Percentiles rank a stretch among this genome's conserved stretches.
These are phyloP conservation scores for Panagrolaimus sp. DNA, from an alignment of 1,140 invertebrate genomes.

Conservation along the genomic window DNA sequence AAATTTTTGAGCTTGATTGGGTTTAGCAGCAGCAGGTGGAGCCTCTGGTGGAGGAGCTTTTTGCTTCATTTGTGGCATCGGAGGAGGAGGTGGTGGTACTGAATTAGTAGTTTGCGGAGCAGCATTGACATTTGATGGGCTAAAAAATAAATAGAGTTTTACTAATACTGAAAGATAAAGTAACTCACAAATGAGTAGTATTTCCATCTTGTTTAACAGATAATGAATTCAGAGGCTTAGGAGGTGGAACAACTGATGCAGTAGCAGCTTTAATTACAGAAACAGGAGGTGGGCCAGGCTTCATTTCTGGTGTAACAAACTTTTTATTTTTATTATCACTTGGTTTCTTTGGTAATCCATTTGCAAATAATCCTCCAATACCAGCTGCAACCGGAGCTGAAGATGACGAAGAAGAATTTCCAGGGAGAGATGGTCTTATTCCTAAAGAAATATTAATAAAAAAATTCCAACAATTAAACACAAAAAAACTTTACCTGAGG, in stretches of 20 bases:
- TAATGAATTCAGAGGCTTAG: background rate
- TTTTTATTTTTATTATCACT: constrained; percentile 10
- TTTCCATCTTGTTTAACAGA: constrained; percentile 3
- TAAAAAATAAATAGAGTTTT: background rate
- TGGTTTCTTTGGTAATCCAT: constrained; percentile 4
- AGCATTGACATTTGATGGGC: background rate
- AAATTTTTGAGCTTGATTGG: background rate
- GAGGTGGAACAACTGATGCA: background rate
- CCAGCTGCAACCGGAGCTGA: background rate
- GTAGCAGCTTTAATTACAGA: background rate
- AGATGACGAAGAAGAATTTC: background rate
- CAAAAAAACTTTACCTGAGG: background rate
- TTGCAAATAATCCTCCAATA: constrained; percentile 5
- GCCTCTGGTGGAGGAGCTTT: background rate
- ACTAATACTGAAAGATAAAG: background rate
- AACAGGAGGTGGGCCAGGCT: background rate
- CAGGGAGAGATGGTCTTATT: background rate
- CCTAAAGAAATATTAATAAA: background rate
- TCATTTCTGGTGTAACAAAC: background rate
- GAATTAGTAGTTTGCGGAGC: too few relatives aligned
- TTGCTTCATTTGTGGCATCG: background rate
- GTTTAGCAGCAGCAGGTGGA: background rate
- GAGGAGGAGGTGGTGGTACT: background rate
- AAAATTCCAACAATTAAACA: background rate
- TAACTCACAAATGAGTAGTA: constrained; percentile 12